Conservation (phyloP, 2,113 vertebrate genomes). For the Rhinichthys klamathensis region DNA sequence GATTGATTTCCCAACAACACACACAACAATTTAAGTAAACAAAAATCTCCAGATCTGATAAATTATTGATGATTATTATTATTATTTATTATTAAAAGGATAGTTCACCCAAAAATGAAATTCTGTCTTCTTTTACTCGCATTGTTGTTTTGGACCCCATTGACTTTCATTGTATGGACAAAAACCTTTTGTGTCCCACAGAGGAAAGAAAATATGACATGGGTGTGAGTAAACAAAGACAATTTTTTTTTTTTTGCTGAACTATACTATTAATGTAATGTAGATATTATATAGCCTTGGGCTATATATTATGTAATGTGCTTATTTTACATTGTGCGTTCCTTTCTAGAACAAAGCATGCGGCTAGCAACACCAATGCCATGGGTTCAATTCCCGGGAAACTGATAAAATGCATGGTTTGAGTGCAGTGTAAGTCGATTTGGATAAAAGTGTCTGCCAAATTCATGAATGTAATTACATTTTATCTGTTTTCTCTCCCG, state of each 20-base stretch:
- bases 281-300: too few species aligned
- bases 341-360: neutral
- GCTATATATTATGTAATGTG: too few species aligned
- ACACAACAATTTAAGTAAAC: neutral
- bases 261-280: too few species aligned
- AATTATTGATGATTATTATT: neutral
- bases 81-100: too few species aligned
- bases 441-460: conserved; percentile 16
- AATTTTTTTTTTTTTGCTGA: too few species aligned
- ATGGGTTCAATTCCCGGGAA: neutral
- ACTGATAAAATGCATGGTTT: neutral
- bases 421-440: neutral
- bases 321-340: neutral
- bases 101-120: too few species aligned
- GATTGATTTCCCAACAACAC: neutral
- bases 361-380: neutral
- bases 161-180: too few species aligned
- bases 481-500: conserved; percentile 20
- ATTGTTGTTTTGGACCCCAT: too few species aligned
- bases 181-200: too few species aligned
- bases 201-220: too few species aligned
- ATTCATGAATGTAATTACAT: conserved; percentile 18
- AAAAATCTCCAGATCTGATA: neutral
- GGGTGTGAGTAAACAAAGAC: too few species aligned
- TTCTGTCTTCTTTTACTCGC: too few species aligned